These are phyloP conservation scores for Cylloceria caligata DNA, from an alignment of 2,888 invertebrate genomes.

Conservation along the genomic window DNA sequence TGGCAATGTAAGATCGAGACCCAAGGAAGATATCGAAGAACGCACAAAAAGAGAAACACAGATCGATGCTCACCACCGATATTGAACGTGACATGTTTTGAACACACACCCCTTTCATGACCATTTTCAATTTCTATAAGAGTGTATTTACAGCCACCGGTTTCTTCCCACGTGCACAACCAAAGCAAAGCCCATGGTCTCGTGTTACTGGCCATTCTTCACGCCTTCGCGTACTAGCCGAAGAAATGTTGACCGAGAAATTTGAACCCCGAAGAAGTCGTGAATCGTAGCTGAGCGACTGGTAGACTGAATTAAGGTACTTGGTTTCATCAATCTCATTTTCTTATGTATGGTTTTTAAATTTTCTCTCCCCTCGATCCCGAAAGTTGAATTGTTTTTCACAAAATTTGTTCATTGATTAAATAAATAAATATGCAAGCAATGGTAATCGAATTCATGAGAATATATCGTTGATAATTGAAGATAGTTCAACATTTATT, in stretches of 20 bases:
- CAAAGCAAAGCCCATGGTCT: conserved; percentile 75
- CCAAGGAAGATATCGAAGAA: conserved; percentile 22
- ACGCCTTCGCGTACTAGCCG: conserved; percentile 67
- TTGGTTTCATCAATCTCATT: conserved; percentile 15
- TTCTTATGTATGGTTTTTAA: neutral
- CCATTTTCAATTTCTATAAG: conserved; percentile 81
- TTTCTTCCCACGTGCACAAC: conserved; percentile 82
- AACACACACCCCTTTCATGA: conserved; percentile 82
- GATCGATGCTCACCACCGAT: conserved; percentile 82
- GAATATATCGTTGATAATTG: neutral
- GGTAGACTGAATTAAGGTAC: conserved; percentile 3
- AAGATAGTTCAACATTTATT: neutral
- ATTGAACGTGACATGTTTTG: conserved; percentile 84
- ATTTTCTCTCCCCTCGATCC: neutral
- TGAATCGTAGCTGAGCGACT: neutral
- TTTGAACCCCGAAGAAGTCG: conserved; percentile 48
- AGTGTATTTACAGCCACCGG: conserved; percentile 76
- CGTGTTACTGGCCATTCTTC: conserved; percentile 79
- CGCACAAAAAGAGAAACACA: conserved; percentile 21
- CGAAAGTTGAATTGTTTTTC: neutral
- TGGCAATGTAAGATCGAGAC: conserved; percentile 46
- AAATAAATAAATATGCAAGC: neutral
- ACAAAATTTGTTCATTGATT: neutral
- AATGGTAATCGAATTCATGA: neutral
- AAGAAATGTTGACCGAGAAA: conserved; percentile 82